Evolutionary conservation across 2,797 vertebrate species (phyloP), one percentile per base, ranked within the genome.

Genomic region (Poecilia velifera): DNA sequence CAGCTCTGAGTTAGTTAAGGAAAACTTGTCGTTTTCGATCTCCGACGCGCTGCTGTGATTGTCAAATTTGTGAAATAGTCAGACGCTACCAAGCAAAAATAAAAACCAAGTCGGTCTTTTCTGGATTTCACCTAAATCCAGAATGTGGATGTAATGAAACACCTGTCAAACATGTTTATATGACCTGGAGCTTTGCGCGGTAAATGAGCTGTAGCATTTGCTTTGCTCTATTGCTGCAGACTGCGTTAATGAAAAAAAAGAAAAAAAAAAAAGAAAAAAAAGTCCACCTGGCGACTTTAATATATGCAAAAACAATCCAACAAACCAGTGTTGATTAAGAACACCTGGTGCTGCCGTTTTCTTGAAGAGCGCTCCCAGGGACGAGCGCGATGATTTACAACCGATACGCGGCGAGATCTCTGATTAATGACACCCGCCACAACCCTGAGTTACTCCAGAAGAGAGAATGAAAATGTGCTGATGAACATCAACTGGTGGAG

Each of bases 201-300:
- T 78, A 92, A 94, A 95, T 93, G 92, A 93, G 92, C 92, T 90
- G 91, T 86, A 89, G 91, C 91, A 92, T 93, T 86, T 86, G 88
- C 82, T 51, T 73, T 79, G 70, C 83, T 89, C 83, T 89, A 8
- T 89, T 85, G 79, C 89, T 76, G 80, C 86, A 91, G 86, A 89
- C 88, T 82, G 83, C 87, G 90, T 92, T 92, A 90, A 91, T 87
- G 80, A 79, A 75, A 77, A 91, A 86, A 88, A 90, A 66, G 22
- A 8, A 20, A 88, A 90, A 66, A 51, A 8, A 20, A 31, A 31
- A 31, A 22, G 7, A 3, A 20, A 22, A 59, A 22, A 20, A 51
- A 59, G 86, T 88, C 82, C 93, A 94, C 89, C 92, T 93, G 94
- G 88, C 80, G 82, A 62, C 85, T 88, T 79, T 84, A 92, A 92